Evolutionary conservation across 1,140 invertebrate genomes (phyloP).

Genomic region (Drosophila chauvacae): DNA sequence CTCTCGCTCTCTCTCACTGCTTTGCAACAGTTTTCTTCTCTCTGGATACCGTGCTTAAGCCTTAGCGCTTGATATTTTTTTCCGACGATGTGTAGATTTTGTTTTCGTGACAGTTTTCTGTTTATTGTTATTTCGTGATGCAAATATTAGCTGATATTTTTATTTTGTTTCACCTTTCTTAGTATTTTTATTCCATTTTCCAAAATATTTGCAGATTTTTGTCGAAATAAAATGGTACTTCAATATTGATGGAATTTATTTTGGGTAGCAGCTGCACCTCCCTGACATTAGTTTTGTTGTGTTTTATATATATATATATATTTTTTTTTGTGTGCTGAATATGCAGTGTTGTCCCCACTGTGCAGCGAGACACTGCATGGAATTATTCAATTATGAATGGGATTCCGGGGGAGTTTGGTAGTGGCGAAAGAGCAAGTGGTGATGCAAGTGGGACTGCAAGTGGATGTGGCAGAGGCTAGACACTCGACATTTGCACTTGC

Average conservation of each 20-base stretch:
- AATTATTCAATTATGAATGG: constrained; percentile 53
- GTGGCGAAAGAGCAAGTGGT: constrained; percentile 6
- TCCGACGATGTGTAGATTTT: not conserved
- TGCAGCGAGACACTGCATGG: constrained; percentile 10
- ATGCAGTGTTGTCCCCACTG: not conserved
- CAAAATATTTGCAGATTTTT: not conserved
- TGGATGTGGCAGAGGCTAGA: constrained; percentile 22
- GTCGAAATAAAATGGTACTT: not conserved
- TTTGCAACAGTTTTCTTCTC: no score
- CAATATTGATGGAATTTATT: not conserved
- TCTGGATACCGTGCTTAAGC: no score
- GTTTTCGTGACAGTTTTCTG: not conserved
- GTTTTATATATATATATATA: no score
- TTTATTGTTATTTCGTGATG: no score
- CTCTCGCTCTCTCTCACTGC: no score
- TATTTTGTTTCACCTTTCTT: not conserved
- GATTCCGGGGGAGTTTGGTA: constrained; percentile 5
- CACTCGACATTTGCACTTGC: constrained; percentile 27
- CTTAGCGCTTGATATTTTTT: no score
- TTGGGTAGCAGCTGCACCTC: constrained; percentile 2
- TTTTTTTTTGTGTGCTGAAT: not conserved
- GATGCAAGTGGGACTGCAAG: constrained; percentile 10
- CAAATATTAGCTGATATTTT: not conserved
- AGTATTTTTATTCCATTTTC: not conserved
- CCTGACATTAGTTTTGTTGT: not conserved